Evolutionary conservation across 2,888 invertebrate species (phyloP).

Genomic region (Ophion ventricosus): DNA sequence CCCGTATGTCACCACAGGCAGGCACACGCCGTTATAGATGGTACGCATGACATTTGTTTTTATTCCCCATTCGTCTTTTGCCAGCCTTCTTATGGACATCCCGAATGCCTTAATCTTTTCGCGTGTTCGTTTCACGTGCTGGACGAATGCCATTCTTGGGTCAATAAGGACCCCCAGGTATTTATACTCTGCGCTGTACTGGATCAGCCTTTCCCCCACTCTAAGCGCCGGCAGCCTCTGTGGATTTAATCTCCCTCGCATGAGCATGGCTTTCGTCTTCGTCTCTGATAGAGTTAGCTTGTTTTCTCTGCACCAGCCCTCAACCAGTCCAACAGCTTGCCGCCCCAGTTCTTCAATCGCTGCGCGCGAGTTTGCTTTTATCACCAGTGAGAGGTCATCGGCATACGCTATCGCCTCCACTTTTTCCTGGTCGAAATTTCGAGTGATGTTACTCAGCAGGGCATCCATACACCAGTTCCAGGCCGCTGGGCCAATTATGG

Average conservation of each 20-base stretch:
- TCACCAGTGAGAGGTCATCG: slow-evolving; percentile 20
- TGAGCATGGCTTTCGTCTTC: too few species aligned
- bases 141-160: slow-evolving; percentile 27
- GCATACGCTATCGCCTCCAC: slow-evolving; percentile 22
- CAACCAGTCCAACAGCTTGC: background rate
- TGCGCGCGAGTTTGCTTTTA: background rate
- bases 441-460: background rate
- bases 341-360: background rate
- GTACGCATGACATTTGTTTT: slow-evolving; percentile 30
- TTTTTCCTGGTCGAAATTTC: background rate
- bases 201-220: background rate
- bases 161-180: slow-evolving; percentile 57
- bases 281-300: too few species aligned
- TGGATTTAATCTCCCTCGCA: too few species aligned
- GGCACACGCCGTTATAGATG: slow-evolving; percentile 58
- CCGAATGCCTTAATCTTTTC: slow-evolving; percentile 19
- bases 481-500: slow-evolving; percentile 45
- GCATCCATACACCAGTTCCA: slow-evolving; percentile 29
- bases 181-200: background rate
- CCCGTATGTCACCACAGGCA: slow-evolving; percentile 63
- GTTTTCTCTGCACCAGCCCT: slow-evolving; percentile 20
- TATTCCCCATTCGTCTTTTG: slow-evolving; percentile 61
- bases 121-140: slow-evolving; percentile 30
- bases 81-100: slow-evolving; percentile 25
- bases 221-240: too few species aligned